These are phyloP conservation scores for Erpornis zantholeuca DNA, from an alignment of 2,113 vertebrate species.

Conservation along the genomic window DNA sequence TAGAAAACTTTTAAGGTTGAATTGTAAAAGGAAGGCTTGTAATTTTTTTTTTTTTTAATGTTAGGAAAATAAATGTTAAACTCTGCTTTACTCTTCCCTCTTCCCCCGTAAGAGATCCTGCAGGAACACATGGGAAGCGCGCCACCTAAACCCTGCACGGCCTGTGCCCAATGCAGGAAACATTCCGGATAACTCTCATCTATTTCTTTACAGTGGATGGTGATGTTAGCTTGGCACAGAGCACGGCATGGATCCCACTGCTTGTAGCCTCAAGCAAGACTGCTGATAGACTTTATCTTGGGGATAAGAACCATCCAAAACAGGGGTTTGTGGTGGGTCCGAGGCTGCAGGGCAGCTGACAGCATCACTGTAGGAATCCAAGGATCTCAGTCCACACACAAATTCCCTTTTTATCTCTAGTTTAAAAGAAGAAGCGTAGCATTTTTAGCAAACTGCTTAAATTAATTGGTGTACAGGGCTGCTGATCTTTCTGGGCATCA, in stretches of 20 bases:
- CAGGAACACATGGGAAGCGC: fast-evolving
- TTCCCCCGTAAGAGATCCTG: background rate
- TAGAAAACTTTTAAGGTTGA: background rate
- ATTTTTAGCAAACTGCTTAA: background rate
- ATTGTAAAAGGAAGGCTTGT: background rate
- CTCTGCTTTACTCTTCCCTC: background rate
- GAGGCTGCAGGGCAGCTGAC: background rate
- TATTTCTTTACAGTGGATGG: background rate
- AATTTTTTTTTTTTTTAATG: no score
- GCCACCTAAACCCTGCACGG: background rate
- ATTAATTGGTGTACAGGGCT: background rate
- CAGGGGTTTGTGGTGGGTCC: background rate
- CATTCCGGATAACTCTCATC: fast-evolving
- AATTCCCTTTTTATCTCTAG: background rate
- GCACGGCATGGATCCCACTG: background rate
- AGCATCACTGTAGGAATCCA: background rate
- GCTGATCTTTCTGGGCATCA: background rate
- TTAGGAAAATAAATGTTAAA: background rate
- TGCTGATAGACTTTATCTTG: background rate
- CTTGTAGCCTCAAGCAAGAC: background rate
- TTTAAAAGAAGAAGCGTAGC: background rate
- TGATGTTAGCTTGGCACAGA: background rate
- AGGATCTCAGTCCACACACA: background rate
- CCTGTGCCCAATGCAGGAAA: background rate
- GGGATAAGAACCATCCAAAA: background rate